Evolutionary conservation across 2,888 invertebrate genomes (phyloP).

Genomic region (Amiota minor): DNA sequence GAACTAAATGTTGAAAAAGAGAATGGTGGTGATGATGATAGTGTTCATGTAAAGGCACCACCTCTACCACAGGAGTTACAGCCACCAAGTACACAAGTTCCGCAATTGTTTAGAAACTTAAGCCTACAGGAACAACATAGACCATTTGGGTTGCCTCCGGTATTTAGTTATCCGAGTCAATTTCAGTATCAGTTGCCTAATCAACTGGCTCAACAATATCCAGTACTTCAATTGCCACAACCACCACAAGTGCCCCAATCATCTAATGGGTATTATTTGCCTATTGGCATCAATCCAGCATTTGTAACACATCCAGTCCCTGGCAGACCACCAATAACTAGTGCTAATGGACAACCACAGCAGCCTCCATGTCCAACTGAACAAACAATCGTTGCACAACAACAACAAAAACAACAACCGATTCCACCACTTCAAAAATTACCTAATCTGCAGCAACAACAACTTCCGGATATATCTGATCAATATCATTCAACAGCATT

Average conservation of each 20-base stretch:
- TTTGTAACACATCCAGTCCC: constrained; percentile 19
- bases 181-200: constrained; percentile 17
- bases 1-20: constrained; percentile 35
- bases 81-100: constrained; percentile 42
- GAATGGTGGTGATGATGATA: constrained; percentile 50
- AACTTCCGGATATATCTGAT: constrained; percentile 52
- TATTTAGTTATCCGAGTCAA: constrained; percentile 29
- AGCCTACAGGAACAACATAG: constrained; percentile 42
- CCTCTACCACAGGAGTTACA: constrained; percentile 48
- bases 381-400: constrained; percentile 26
- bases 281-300: constrained; percentile 22
- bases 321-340: constrained; percentile 2
- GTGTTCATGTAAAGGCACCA: constrained; percentile 55
- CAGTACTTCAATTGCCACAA: neutral
- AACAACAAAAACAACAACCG: constrained; percentile 32
- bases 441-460: constrained; percentile 40
- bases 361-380: constrained; percentile 25
- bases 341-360: constrained; percentile 17
- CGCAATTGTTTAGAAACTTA: constrained; percentile 49
- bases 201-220: constrained; percentile 26
- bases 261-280: constrained; percentile 15
- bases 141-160: constrained; percentile 37
- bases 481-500: constrained; percentile 56
- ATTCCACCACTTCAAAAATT: constrained; percentile 30
- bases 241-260: constrained; percentile 14